Evolutionary conservation across 1,140 invertebrate species (phyloP).

Genomic region (Tribolium castaneum): DNA sequence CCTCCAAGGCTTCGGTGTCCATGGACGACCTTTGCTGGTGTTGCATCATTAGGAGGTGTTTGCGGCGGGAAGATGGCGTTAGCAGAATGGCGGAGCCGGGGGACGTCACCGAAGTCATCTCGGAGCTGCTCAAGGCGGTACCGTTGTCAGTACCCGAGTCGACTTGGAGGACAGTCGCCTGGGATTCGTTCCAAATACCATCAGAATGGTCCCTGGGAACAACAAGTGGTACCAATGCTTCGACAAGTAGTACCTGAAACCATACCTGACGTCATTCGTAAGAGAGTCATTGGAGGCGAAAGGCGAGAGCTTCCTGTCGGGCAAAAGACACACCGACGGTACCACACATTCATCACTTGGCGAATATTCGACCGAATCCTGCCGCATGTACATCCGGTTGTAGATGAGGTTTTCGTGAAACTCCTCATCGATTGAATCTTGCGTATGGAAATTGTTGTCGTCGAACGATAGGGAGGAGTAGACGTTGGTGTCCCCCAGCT

Average conservation of each 20-base stretch:
- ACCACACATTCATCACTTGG: slow-evolving; percentile 63
- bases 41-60: slow-evolving; percentile 79
- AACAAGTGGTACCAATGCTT: no score
- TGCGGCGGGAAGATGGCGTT: slow-evolving; percentile 80
- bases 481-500: slow-evolving; percentile 58
- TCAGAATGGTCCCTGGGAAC: slow-evolving; percentile 79
- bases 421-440: slow-evolving; percentile 71
- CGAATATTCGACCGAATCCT: slow-evolving; percentile 39
- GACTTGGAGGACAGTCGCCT: slow-evolving; percentile 82
- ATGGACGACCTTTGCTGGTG: slow-evolving; percentile 86
- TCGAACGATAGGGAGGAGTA: slow-evolving; percentile 59
- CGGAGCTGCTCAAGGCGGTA: slow-evolving; percentile 70
- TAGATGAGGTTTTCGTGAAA: slow-evolving; percentile 84
- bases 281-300: slow-evolving; percentile 85
- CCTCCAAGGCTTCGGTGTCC: slow-evolving; percentile 82
- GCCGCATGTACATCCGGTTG: slow-evolving; percentile 70
- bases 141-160: slow-evolving; percentile 76
- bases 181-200: slow-evolving; percentile 88
- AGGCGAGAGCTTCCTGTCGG: slow-evolving; percentile 69
- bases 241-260: neutral
- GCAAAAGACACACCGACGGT: slow-evolving; percentile 60
- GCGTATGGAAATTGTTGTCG: slow-evolving; percentile 56
- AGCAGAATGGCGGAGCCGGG: slow-evolving; percentile 70
- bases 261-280: slow-evolving; percentile 74
- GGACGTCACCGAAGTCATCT: slow-evolving; percentile 69